phyloP scores from a whole-genome alignment of 2,113 vertebrate genomes.

The Charadrius vociferus region DNA sequence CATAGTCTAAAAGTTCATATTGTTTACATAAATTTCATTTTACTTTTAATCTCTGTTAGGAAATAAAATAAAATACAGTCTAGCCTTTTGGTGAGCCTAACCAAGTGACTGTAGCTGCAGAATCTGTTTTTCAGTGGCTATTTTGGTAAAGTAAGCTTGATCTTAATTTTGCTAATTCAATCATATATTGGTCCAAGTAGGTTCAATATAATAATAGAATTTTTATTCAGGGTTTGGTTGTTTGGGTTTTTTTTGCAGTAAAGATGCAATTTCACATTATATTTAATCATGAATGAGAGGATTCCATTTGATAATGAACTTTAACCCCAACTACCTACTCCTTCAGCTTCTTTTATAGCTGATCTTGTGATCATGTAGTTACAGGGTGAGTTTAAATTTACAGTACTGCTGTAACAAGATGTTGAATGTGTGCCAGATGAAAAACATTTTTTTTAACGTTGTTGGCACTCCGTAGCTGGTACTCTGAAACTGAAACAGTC shows the following conservation, averaged over 20 bases:
- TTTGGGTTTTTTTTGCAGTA: neutral
- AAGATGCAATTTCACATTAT: neutral
- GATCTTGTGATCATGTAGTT: neutral
- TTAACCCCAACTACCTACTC: neutral
- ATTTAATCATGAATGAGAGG: neutral
- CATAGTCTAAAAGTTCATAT: neutral
- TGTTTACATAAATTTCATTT: neutral
- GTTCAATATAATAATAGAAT: neutral
- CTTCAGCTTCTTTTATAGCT: neutral
- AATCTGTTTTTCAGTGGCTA: neutral
- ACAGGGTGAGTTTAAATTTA: neutral
- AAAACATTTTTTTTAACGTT: conserved; percentile 11
- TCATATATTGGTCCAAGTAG: neutral
- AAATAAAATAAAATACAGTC: neutral
- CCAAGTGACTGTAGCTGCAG: neutral
- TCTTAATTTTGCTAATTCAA: neutral
- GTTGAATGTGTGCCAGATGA: neutral
- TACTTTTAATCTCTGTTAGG: neutral
- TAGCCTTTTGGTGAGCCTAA: neutral
- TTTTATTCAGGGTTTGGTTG: neutral
- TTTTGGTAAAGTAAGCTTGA: neutral
- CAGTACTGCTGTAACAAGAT: neutral
- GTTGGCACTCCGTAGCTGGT: neutral
- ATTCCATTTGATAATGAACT: neutral
- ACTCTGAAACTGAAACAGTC: neutral